Conservation (phyloP, 1,140 invertebrate genomes). For the Acyrthosiphon pisum region DNA sequence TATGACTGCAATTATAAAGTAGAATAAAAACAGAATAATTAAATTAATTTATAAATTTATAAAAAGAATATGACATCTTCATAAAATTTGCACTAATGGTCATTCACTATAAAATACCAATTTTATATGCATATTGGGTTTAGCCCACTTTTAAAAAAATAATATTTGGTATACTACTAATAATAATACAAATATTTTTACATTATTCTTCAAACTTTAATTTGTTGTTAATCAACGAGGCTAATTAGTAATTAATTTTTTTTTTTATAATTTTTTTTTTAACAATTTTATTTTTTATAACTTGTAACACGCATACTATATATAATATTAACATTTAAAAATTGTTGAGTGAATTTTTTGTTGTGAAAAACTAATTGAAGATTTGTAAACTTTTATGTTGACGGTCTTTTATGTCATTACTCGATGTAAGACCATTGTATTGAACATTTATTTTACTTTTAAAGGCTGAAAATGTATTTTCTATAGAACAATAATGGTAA, state of each 20-base stretch:
- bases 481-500: neutral
- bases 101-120: neutral
- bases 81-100: neutral
- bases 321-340: neutral
- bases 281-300: neutral
- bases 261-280: constrained; percentile 11
- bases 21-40: neutral
- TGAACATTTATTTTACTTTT: neutral
- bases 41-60: neutral
- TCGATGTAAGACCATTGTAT: neutral
- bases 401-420: neutral
- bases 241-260: neutral
- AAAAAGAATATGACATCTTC: neutral
- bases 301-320: neutral
- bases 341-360: constrained; percentile 7
- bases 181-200: neutral
- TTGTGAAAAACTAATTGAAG: constrained; percentile 4
- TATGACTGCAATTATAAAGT: neutral
- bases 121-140: neutral
- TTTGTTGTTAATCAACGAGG: neutral
- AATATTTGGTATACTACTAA: neutral
- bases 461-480: constrained; percentile 29
- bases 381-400: neutral
- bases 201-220: neutral
- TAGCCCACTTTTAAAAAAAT: neutral